Evolutionary conservation across 2,888 invertebrate species (phyloP).

Genomic region (Ecliptopera silaceata): DNA sequence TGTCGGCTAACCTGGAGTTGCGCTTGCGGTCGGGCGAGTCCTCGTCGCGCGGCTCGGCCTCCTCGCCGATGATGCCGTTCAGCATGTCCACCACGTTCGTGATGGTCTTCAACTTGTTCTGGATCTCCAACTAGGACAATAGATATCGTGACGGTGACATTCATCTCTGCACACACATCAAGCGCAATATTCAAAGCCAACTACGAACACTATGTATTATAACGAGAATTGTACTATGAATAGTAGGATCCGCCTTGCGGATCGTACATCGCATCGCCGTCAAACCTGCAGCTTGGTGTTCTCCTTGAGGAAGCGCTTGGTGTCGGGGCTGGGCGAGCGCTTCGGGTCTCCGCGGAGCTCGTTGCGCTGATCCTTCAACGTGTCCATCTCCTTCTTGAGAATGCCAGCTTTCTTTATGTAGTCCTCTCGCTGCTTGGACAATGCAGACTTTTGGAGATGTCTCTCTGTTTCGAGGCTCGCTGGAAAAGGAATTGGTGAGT

Average conservation of each 20-base stretch:
- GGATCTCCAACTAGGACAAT: conserved; percentile 86
- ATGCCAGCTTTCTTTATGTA: conserved; percentile 89
- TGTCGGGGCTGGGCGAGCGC: conserved; percentile 89
- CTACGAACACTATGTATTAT: conserved; percentile 14
- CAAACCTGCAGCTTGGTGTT: conserved; percentile 93
- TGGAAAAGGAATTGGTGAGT: conserved; percentile 43
- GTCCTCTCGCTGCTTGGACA: conserved; percentile 91
- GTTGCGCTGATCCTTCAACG: conserved; percentile 89
- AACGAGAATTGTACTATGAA: conserved; percentile 7
- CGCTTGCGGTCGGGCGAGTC: conserved; percentile 61
- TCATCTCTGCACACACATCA: conserved; percentile 4
- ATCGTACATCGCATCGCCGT: conserved; percentile 31
- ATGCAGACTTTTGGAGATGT: conserved; percentile 91
- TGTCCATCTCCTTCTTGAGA: conserved; percentile 90
- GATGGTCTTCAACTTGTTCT: conserved; percentile 91
- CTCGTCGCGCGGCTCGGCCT: conserved; percentile 60
- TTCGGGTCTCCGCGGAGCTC: conserved; percentile 87
- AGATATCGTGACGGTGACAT: conserved; percentile 32
- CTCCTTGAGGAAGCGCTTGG: conserved; percentile 90
- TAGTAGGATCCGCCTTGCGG: too few species aligned
- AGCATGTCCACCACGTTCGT: conserved; percentile 95
- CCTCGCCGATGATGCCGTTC: conserved; percentile 92
- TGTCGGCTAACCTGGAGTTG: conserved; percentile 68
- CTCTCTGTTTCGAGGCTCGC: conserved; percentile 91
- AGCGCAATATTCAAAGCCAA: conserved; percentile 24